Percentiles rank a stretch among this genome's conserved stretches.
These are phyloP conservation scores for Otocyon megalotis DNA, from an alignment of 2,113 vertebrate genomes.

Conservation along the genomic window DNA sequence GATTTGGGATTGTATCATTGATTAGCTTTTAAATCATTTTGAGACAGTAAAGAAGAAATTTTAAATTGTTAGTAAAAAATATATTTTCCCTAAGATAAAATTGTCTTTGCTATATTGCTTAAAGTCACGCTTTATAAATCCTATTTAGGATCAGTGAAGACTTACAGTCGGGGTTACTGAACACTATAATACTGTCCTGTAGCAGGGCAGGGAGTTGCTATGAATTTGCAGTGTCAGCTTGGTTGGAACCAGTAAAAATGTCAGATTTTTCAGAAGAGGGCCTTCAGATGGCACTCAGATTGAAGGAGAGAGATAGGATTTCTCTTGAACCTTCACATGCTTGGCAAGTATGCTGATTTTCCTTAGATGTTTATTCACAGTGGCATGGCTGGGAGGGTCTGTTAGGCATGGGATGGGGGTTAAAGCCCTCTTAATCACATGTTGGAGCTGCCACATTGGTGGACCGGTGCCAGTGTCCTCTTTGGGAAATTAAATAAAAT, in stretches of 20 bases:
- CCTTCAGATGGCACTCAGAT: not conserved
- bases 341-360: not conserved
- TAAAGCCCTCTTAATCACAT: not conserved
- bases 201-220: not conserved
- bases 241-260: not conserved
- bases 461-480: not conserved
- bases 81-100: conserved; percentile 55
- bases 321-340: not conserved
- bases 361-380: not conserved
- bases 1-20: conserved; percentile 42
- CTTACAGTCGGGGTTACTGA: not conserved
- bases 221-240: not conserved
- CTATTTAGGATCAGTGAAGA: not conserved
- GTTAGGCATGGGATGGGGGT: not conserved
- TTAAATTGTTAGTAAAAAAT: conserved; percentile 43
- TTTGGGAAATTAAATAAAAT: conserved; percentile 22
- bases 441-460: not conserved
- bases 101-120: conserved; percentile 38
- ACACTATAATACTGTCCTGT: accelerated
- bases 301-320: not conserved
- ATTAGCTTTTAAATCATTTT: conserved; percentile 56
- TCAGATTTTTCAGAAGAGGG: not conserved
- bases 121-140: conserved; percentile 44
- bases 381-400: not conserved
- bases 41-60: not conserved